Base-by-base conservation (phyloP, 2,113 vertebrate genomes). In the Siniperca chuatsi region DNA sequence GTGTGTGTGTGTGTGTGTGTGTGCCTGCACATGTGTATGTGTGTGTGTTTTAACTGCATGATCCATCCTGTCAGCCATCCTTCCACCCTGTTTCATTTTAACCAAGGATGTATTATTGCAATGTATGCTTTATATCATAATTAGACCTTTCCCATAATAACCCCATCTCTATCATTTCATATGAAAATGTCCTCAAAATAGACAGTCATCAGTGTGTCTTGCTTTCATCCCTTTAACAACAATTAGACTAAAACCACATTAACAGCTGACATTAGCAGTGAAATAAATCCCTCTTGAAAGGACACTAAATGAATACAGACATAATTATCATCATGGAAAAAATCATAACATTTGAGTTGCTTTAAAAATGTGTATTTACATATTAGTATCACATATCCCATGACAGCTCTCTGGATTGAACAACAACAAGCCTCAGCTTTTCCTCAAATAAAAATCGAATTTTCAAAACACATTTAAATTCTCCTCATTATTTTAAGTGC, bases 81-180 rank as follows among this genome's bases (percentile, higher is more conserved):
- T 83, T 84, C 60, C 9, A 1, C 57, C 64, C 77, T 48, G 61
- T 87, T 86, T 83, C 74, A 50, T 61, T 78, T 67, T 70, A 72
- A 73, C 76, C 37, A 15, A 76, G 77, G 78, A n/a, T 48, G 54
- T 60, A 79, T 85, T 83, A 83, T 83, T 46, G 42, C 74, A 80
- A 73, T 70, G 64, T 78, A 78, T 64, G 75, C 72, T 79, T 80
- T 64, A 71, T 89, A 89, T 87, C 66, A 81, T 80, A 87, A 91
- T 87, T 68, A 83, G 66, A 83, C 66, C 55, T 80, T 72, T 81
- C 42, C 5, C 58, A 75, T 82, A 90, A 84, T 82, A 71, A 77
- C 20, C 60, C 64, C 25, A 85, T 74, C 76, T 64, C 21, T 65
- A 61, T 78, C 9, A 74, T 71, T 79, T 68, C 10, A 37, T 42